These are phyloP conservation scores for Ecliptopera silaceata DNA, from an alignment of 2,888 invertebrate species.

Conservation along the genomic window DNA sequence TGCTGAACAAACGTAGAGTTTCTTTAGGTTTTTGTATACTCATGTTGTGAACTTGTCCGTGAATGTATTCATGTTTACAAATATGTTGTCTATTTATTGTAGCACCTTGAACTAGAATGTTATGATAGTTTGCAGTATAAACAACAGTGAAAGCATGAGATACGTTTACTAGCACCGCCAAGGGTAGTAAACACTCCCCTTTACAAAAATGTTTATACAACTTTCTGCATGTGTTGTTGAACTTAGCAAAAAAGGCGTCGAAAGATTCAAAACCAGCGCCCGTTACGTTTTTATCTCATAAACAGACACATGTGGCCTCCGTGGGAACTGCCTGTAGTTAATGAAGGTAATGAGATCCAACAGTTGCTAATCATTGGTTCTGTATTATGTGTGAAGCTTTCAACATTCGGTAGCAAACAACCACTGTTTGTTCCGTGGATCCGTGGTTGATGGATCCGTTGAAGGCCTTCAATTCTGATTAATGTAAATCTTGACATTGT, in stretches of 20 bases:
- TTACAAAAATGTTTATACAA: slow-evolving; percentile 45
- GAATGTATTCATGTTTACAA: slow-evolving; percentile 11
- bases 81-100: background rate
- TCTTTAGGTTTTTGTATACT: slow-evolving; percentile 18
- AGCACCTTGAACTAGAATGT: slow-evolving; percentile 4
- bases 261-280: slow-evolving; percentile 61
- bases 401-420: slow-evolving; percentile 28
- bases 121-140: background rate
- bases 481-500: slow-evolving; percentile 3
- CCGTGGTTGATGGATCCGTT: slow-evolving; percentile 14
- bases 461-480: slow-evolving; percentile 1
- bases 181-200: slow-evolving; percentile 12
- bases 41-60: slow-evolving; percentile 2
- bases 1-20: slow-evolving; percentile 21
- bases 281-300: slow-evolving; percentile 58
- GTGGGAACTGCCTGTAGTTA: slow-evolving; percentile 63
- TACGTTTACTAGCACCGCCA: slow-evolving; percentile 5
- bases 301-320: slow-evolving; percentile 68
- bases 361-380: slow-evolving; percentile 64
- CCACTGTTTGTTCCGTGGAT: slow-evolving; percentile 31
- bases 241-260: slow-evolving; percentile 54
- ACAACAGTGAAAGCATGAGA: background rate
- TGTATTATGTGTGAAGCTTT: slow-evolving; percentile 29
- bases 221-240: slow-evolving; percentile 40
- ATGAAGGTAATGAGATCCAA: slow-evolving; percentile 67